Evolutionary conservation across 2,888 invertebrate genomes (phyloP), one percentile per base, ranked within the genome.

Genomic region (Pasiphila rectangulata): DNA sequence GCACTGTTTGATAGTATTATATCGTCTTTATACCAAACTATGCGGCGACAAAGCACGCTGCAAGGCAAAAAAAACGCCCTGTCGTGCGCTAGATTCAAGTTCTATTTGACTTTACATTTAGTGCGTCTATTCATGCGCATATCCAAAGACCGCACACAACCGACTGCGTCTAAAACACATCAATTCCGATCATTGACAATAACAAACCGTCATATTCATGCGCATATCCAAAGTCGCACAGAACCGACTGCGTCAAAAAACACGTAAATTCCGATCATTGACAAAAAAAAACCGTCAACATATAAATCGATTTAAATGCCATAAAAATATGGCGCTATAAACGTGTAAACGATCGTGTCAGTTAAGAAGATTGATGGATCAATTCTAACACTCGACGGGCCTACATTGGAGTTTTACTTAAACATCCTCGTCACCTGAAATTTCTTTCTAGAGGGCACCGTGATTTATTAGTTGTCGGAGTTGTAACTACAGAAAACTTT

Each of bases 301-400:
- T 51, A 56, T 56, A 61, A 62, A 60, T 56, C 54, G 57, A 58
- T 63, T 63, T 62, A 63, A 64, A 54, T 56, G 60, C 57, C 56
- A 67, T 64, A 19, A 64, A 69, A 69, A 69, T 69, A 69, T 67
- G 47, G 49, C 45, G 53, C 64, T 64, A 65, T 72, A 75, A 73
- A 73, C 59, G 68, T 64, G 63, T 66, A 67, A 69, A 59, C 68
- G 54, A 49, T 42, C 61, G 54, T 61, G 70, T 69, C 79, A 79
- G 81, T 75, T 76, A 63, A 61, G 17, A 67, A 74, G 79, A 83
- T 79, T 75, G 74, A 81, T 80, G 69, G 69, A 68, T 72, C 72
- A 67, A 77, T 75, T 69, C 69, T 60, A 61, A 66, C 64, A 61
- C 61, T 59, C 57, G 58, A 43, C 61, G 63, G 58, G 56, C 63